These are phyloP conservation scores for Epizoanthus ramosus DNA, from an alignment of 92 coral and sea anemone species.

Conservation along the genomic window DNA sequence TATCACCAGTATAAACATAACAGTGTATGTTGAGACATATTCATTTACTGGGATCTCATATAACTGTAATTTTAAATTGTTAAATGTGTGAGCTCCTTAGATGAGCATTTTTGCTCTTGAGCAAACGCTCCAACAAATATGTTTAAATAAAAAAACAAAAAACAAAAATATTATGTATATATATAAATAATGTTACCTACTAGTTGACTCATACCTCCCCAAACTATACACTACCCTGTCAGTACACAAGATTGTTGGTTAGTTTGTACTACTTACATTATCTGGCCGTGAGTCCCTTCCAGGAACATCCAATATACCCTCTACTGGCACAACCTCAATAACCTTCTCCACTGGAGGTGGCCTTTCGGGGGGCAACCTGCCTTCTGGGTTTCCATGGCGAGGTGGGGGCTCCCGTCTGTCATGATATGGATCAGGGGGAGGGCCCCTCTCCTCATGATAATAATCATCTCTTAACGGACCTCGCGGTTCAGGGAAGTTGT, in stretches of 20 bases:
- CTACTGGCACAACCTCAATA: constrained; percentile 83
- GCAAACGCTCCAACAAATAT: too few species aligned
- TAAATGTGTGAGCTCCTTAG: too few species aligned
- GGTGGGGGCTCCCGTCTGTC: constrained; percentile 53
- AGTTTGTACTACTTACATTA: constrained; percentile 57
- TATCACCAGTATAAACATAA: too few species aligned
- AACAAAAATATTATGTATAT: too few species aligned
- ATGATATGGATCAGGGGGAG: constrained; percentile 55
- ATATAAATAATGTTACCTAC: too few species aligned
- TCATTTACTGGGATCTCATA: too few species aligned
- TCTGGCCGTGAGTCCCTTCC: constrained; percentile 95
- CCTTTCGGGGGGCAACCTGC: constrained; percentile 43
- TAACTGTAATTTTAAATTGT: too few species aligned
- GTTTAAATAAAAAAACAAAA: too few species aligned
- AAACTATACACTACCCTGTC: too few species aligned
- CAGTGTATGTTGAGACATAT: too few species aligned
- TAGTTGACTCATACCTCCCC: too few species aligned
- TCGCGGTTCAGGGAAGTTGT: constrained; percentile 45
- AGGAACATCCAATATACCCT: constrained; percentile 79
- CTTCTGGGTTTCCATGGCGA: constrained; percentile 34
- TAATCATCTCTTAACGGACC: constrained; percentile 59
- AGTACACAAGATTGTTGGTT: neutral
- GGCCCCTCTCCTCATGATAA: constrained; percentile 49
- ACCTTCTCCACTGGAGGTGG: constrained; percentile 70
- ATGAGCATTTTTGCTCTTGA: too few species aligned